phyloP scores from a whole-genome alignment of 2,888 invertebrate genomes.

The Ormyrus pomaceus region DNA sequence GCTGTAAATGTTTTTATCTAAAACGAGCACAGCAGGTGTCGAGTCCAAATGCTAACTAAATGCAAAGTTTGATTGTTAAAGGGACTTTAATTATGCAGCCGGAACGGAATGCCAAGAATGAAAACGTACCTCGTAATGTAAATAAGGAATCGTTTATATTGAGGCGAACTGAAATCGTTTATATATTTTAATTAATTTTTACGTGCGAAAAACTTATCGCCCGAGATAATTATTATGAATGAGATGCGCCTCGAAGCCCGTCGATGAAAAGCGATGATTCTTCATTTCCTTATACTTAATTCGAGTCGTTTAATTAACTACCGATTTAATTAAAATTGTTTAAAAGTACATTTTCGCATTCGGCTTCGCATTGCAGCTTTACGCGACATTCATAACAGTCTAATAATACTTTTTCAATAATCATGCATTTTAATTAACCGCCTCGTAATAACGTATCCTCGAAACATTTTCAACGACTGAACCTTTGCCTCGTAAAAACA shows the following conservation, averaged over 20 bases:
- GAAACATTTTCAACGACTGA: too few species aligned
- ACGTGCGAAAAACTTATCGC: neutral
- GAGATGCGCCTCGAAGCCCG: too few species aligned
- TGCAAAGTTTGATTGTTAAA: conserved; percentile 16
- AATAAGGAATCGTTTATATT: neutral
- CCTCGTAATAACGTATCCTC: too few species aligned
- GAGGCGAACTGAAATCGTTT: neutral
- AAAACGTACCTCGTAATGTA: conserved; percentile 1
- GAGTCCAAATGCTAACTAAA: neutral
- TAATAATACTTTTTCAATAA: too few species aligned
- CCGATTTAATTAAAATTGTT: too few species aligned
- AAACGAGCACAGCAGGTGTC: neutral
- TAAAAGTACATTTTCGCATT: neutral
- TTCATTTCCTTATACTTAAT: too few species aligned
- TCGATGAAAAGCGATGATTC: too few species aligned
- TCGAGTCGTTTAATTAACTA: too few species aligned
- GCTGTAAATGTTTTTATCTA: conserved; percentile 5
- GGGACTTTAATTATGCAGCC: neutral
- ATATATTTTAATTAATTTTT: conserved; percentile 23
- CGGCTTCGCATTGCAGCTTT: neutral
- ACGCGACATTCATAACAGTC: neutral
- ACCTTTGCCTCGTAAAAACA: too few species aligned
- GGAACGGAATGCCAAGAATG: conserved; percentile 8
- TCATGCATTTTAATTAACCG: too few species aligned
- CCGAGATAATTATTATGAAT: neutral